These are phyloP conservation scores for Cepphus grylle DNA, from an alignment of 2,113 vertebrate genomes.

Conservation along the genomic window DNA sequence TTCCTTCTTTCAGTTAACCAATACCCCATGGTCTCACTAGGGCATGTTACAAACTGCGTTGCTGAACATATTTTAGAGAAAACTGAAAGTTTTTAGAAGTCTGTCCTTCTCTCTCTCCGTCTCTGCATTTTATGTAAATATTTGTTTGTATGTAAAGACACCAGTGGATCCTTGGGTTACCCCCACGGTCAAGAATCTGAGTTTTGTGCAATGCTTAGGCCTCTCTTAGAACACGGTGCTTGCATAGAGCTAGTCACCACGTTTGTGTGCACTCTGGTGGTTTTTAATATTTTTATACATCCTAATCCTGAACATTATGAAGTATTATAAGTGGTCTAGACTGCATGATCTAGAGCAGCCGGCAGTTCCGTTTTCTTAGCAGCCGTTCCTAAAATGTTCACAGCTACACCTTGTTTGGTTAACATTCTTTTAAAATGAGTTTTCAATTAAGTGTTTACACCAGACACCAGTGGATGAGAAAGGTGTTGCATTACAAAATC, in stretches of 20 bases:
- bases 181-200: not conserved
- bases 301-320: slow-evolving; percentile 43
- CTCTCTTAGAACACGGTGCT: slow-evolving; percentile 62
- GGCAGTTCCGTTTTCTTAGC: slow-evolving; percentile 24
- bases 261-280: slow-evolving; percentile 54
- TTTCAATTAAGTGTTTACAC: slow-evolving; percentile 43
- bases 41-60: slow-evolving; percentile 10
- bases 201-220: slow-evolving; percentile 49
- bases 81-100: not conserved
- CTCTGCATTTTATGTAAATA: slow-evolving; percentile 60
- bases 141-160: slow-evolving; percentile 54
- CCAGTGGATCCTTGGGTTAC: slow-evolving; percentile 34
- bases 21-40: not conserved
- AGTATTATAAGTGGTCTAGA: slow-evolving; percentile 49
- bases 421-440: slow-evolving; percentile 14
- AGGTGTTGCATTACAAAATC: not conserved
- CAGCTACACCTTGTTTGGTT: slow-evolving; percentile 26
- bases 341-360: slow-evolving; percentile 53
- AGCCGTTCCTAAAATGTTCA: slow-evolving; percentile 1
- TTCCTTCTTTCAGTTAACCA: slow-evolving; percentile 19
- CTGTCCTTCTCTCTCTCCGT: not conserved
- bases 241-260: slow-evolving; percentile 53
- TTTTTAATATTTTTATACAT: slow-evolving; percentile 66
- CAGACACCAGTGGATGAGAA: not conserved
- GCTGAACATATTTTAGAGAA: slow-evolving; percentile 33